These are phyloP conservation scores for Nothura maculosa DNA, from an alignment of 2,797 vertebrate species.

Conservation along the genomic window DNA sequence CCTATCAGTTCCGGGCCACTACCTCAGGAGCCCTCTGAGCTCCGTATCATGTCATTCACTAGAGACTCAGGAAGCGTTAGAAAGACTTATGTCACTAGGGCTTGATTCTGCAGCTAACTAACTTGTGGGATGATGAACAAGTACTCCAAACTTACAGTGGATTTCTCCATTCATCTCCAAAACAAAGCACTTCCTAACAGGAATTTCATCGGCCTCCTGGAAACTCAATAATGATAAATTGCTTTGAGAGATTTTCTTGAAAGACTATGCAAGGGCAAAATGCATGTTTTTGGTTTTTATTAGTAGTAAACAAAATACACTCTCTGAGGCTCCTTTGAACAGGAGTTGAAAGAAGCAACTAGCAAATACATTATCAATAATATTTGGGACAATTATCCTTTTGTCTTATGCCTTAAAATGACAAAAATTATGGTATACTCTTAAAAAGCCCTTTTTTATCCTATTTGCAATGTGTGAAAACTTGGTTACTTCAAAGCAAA, in stretches of 20 bases:
- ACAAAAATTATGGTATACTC: not conserved
- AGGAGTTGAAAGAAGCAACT: not conserved
- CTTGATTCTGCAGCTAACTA: conserved; percentile 14
- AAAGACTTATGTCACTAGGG: conserved; percentile 6
- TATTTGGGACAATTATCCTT: not conserved
- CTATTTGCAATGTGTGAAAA: not conserved
- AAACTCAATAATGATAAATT: not conserved
- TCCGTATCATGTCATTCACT: conserved; percentile 6
- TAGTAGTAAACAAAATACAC: not conserved
- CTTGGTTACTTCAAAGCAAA: not conserved
- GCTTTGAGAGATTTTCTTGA: not conserved
- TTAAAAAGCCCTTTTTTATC: not conserved
- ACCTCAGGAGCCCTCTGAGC: not conserved
- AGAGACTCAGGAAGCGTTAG: not conserved
- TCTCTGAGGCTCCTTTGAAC: not conserved
- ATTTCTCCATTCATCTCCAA: conserved; percentile 16
- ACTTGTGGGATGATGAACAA: conserved; percentile 21
- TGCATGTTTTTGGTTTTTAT: not conserved
- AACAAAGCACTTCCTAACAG: not conserved
- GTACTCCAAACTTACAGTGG: conserved; percentile 9
- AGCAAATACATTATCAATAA: not conserved
- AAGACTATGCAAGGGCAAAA: not conserved
- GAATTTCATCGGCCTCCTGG: not conserved
- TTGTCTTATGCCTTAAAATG: not conserved
- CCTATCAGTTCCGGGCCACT: conserved; percentile 18